Conservation (phyloP, 1,140 invertebrate genomes). For the Platyura marginata region DNA sequence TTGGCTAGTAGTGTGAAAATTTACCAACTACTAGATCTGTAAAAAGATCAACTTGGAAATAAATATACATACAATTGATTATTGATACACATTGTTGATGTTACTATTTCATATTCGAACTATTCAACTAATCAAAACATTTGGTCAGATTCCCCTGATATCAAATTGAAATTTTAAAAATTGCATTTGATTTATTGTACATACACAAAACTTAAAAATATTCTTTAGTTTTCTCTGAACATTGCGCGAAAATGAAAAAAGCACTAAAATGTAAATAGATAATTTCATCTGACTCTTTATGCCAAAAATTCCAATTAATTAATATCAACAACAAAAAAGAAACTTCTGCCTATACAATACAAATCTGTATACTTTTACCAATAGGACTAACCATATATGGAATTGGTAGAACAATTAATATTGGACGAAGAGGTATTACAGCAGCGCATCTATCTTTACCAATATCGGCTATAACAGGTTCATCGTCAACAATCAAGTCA, state of each 20-base stretch:
- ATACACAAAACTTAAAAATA: no score
- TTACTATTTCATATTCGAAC: no score
- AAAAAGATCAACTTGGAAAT: no score
- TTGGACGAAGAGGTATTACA: slow-evolving; percentile 7
- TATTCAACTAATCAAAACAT: no score
- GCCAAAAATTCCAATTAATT: not conserved
- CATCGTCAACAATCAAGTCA: slow-evolving; percentile 22
- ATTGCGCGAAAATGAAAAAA: slow-evolving; percentile 1
- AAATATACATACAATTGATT: no score
- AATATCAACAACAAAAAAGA: no score
- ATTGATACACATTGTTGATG: no score
- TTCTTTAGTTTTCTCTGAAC: not conserved
- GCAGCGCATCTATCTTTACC: slow-evolving; percentile 16
- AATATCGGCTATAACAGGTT: slow-evolving; percentile 19
- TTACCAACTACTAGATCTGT: no score
- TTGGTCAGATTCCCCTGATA: no score
- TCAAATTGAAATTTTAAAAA: no score
- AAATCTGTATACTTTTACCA: not conserved
- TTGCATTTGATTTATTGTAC: no score
- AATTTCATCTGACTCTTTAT: not conserved
- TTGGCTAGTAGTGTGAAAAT: no score
- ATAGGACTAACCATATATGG: slow-evolving; percentile 25
- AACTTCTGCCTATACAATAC: not conserved
- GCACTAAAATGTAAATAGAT: slow-evolving; percentile 8
- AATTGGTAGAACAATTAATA: slow-evolving; percentile 24